Evolutionary conservation across 2,113 vertebrate species (phyloP).

Genomic region (Azemiops feae): DNA sequence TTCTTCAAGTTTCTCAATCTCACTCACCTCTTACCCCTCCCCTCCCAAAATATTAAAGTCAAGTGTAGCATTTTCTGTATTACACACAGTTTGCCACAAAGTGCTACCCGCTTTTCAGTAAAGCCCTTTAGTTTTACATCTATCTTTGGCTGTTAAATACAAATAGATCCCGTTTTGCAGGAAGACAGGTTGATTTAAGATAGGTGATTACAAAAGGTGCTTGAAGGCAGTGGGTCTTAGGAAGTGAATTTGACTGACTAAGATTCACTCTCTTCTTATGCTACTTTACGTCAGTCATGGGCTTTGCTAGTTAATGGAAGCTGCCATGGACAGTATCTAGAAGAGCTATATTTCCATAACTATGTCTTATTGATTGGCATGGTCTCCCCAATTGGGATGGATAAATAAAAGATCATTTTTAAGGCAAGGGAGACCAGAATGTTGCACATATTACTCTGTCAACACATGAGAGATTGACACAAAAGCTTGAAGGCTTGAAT

Average conservation of each 20-base stretch:
- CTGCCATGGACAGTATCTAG: background rate
- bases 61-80: background rate
- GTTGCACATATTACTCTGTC: background rate
- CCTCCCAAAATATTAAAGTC: background rate
- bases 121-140: constrained; percentile 14
- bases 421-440: background rate
- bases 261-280: background rate
- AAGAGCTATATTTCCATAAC: background rate
- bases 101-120: background rate
- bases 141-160: constrained; percentile 20
- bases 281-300: background rate
- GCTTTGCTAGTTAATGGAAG: constrained; percentile 4
- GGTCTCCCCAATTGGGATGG: background rate
- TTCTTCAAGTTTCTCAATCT: background rate
- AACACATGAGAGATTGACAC: background rate
- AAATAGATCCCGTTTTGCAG: background rate
- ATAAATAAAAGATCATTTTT: constrained; percentile 1
- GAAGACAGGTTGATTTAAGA: constrained; percentile 32
- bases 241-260: constrained; percentile 19
- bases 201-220: constrained; percentile 18
- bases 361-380: constrained; percentile 1
- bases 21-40: background rate
- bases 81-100: background rate
- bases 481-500: constrained; percentile 15
- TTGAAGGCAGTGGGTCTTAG: constrained; percentile 16